Base-by-base conservation (phyloP, 2,888 invertebrate genomes). In the Papilio elwesi region DNA sequence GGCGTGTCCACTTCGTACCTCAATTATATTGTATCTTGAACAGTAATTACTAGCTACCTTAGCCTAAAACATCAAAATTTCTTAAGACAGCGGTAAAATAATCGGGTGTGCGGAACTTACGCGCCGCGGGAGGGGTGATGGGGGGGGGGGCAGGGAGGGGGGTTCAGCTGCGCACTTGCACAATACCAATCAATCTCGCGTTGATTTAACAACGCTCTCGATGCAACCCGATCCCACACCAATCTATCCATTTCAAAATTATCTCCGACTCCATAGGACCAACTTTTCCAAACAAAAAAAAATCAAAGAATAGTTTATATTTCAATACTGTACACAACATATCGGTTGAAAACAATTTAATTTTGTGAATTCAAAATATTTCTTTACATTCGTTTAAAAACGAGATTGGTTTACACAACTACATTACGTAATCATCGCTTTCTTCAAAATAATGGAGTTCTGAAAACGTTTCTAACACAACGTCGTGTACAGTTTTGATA, bases 41-140 rank as follows among this genome's bases (percentile, higher is more conserved):
- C 79, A 85, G 83, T 86, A 85, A 85, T 84, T 84, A 85, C 88
- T 89, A 89, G 83, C 89, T 90, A 90, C 87, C 89, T 88, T 89
- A 89, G 76, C 82, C 88, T 90, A 89, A 82, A 84, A 90, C 90
- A 88, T 87, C 85, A 80, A 88, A 86, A 85, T 80, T 80, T 81
- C 87, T 86, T 87, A 86, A 82, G 83, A 85, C 82, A 80, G 85
- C 84, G 80, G 77, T 80, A 81, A 81, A 74, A 65, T 75, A 77
- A 77, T 74, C 75, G 75, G 77, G 73, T 76, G 80, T 79, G 82
- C 78, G 78, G 76, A 69, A 64, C 72, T 74, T 71, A 72, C 76
- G 78, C 71, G 78, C 74, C 78, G 78, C 63, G 55, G 71, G 68
- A 59, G 59, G 59, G 59, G 55, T 26, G 55, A 36, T 12, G 53